Conservation (phyloP, 2,888 invertebrate genomes). For the Dorcus hopei region DNA sequence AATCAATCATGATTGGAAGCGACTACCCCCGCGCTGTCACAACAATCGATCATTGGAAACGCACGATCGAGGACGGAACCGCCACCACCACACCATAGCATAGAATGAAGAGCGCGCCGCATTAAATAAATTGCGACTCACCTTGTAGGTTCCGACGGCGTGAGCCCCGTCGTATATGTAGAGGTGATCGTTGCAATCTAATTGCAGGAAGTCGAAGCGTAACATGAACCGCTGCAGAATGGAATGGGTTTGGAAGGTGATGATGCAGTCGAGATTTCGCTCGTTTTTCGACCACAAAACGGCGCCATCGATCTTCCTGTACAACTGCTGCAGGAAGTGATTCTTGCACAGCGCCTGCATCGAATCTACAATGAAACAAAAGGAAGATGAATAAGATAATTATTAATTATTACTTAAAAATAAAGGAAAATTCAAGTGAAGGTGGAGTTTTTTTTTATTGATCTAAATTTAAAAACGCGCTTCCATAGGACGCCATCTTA, state of each 20-base stretch:
- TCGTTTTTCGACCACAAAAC: slow-evolving; percentile 88
- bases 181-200: slow-evolving; percentile 92
- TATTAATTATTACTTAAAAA: too few species aligned
- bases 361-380: slow-evolving; percentile 66
- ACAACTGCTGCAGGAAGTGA: slow-evolving; percentile 83
- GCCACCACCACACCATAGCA: too few species aligned
- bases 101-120: too few species aligned
- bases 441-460: too few species aligned
- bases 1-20: too few species aligned
- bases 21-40: too few species aligned
- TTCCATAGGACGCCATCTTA: too few species aligned
- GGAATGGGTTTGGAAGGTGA: slow-evolving; percentile 93
- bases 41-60: too few species aligned
- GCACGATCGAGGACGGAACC: too few species aligned
- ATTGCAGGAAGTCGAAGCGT: slow-evolving; percentile 84
- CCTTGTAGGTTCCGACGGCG: slow-evolving; percentile 84
- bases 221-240: slow-evolving; percentile 92
- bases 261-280: slow-evolving; percentile 84
- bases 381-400: too few species aligned
- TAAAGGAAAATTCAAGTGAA: too few species aligned
- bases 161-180: slow-evolving; percentile 92
- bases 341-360: slow-evolving; percentile 89
- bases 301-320: slow-evolving; percentile 88
- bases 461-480: too few species aligned
- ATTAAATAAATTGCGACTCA: slow-evolving; percentile 44